Conservation (phyloP, 1,140 invertebrate species). For the Helicoverpa zea region DNA sequence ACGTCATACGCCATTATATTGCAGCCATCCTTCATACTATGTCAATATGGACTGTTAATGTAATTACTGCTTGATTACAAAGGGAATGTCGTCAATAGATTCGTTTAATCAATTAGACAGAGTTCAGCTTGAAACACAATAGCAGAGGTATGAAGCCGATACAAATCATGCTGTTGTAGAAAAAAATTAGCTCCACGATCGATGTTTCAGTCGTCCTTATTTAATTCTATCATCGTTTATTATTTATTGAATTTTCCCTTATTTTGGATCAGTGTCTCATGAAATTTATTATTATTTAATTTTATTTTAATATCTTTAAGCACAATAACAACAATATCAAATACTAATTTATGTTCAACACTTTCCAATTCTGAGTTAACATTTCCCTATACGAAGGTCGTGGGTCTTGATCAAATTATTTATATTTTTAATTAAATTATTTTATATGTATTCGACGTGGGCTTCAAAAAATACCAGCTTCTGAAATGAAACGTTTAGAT, state of each 20-base stretch:
- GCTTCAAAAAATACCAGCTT: conserved; percentile 57
- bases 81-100: conserved; percentile 33
- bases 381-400: conserved; percentile 70
- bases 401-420: conserved; percentile 66
- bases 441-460: conserved; percentile 55
- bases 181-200: conserved; percentile 83
- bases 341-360: conserved; percentile 58
- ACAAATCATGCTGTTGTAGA: conserved; percentile 79
- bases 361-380: conserved; percentile 54
- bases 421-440: conserved; percentile 50
- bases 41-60: conserved; percentile 33
- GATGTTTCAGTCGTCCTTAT: conserved; percentile 54
- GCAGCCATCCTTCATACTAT: neutral
- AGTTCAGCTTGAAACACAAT: conserved; percentile 46
- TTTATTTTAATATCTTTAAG: conserved; percentile 53
- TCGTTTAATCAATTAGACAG: conserved; percentile 43
- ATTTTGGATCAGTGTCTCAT: conserved; percentile 72
- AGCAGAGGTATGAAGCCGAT: conserved; percentile 49
- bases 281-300: conserved; percentile 51
- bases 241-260: conserved; percentile 63
- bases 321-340: conserved; percentile 59
- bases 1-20: conserved; percentile 14
- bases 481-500: conserved; percentile 45
- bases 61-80: conserved; percentile 14
- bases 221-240: conserved; percentile 55